Percentiles rank a stretch among this genome's conserved stretches.
Conservation (phyloP, 2,113 vertebrate species). For the Sapayoa aenigma region DNA sequence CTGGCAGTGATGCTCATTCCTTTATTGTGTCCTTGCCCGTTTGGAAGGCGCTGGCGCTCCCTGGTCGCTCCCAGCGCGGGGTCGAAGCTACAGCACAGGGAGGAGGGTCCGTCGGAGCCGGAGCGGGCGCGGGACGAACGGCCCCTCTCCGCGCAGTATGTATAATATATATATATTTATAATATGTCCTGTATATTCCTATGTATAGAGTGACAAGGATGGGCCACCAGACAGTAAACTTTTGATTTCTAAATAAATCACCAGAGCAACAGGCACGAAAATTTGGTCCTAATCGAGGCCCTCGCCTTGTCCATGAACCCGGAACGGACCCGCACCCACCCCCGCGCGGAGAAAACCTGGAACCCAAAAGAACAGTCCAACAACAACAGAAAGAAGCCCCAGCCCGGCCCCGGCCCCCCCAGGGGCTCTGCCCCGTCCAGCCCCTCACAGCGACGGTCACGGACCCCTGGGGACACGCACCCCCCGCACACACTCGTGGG, state of each 20-base stretch:
- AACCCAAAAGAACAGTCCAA: slow-evolving; percentile 18
- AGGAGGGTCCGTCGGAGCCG: slow-evolving; percentile 62
- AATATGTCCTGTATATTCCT: slow-evolving; percentile 71
- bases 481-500: neutral
- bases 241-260: slow-evolving; percentile 68
- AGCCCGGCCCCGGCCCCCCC: neutral
- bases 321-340: neutral
- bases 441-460: neutral
- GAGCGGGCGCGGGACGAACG: neutral
- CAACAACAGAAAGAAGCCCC: neutral
- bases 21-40: slow-evolving; percentile 73
- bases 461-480: neutral
- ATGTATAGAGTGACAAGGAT: slow-evolving; percentile 72
- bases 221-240: slow-evolving; percentile 62
- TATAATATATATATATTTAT: slow-evolving; percentile 76
- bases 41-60: slow-evolving; percentile 1
- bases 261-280: slow-evolving; percentile 71
- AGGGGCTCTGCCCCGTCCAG: slow-evolving; percentile 6
- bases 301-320: slow-evolving; percentile 50
- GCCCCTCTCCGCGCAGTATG: slow-evolving; percentile 33
- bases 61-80: neutral
- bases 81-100: slow-evolving; percentile 28
- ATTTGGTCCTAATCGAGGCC: slow-evolving; percentile 76
- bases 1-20: slow-evolving; percentile 68
- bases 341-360: neutral